Percentiles rank a stretch among this genome's conserved stretches.
These are phyloP conservation scores for Hassar affinis DNA, from an alignment of 2,113 vertebrate species.

Conservation along the genomic window DNA sequence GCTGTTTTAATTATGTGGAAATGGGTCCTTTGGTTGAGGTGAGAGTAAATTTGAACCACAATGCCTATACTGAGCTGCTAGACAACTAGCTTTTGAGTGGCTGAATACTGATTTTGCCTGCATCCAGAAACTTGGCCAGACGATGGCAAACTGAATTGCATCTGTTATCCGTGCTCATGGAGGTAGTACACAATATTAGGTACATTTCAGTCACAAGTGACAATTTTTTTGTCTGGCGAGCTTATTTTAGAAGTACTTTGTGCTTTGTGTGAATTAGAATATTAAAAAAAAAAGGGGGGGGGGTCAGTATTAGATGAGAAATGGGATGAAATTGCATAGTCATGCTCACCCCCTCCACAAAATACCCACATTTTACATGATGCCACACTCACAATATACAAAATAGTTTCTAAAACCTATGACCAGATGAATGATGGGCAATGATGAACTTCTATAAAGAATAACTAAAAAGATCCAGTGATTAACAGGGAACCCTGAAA, in stretches of 20 bases:
- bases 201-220: too few species aligned
- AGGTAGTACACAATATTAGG: too few species aligned
- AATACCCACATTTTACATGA: conserved; percentile 43
- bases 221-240: too few species aligned
- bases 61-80: too few species aligned
- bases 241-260: conserved; percentile 3
- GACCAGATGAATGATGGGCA: conserved; percentile 25
- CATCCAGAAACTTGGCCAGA: too few species aligned
- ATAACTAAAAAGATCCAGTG: conserved; percentile 45
- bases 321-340: conserved; percentile 34
- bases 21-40: too few species aligned
- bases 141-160: too few species aligned
- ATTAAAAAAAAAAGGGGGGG: neutral
- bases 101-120: too few species aligned
- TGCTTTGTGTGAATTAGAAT: conserved; percentile 36
- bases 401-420: neutral
- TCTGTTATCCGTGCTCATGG: too few species aligned
- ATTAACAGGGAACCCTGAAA: conserved; percentile 58
- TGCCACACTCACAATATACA: conserved; percentile 35
- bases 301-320: conserved; percentile 47
- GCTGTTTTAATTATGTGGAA: too few species aligned
- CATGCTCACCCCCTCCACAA: conserved; percentile 19
- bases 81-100: too few species aligned
- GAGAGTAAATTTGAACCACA: too few species aligned
- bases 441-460: conserved; percentile 14